Conservation (phyloP, 53 echinoderm and acorn worm genomes). For the Arbacia lixula region DNA sequence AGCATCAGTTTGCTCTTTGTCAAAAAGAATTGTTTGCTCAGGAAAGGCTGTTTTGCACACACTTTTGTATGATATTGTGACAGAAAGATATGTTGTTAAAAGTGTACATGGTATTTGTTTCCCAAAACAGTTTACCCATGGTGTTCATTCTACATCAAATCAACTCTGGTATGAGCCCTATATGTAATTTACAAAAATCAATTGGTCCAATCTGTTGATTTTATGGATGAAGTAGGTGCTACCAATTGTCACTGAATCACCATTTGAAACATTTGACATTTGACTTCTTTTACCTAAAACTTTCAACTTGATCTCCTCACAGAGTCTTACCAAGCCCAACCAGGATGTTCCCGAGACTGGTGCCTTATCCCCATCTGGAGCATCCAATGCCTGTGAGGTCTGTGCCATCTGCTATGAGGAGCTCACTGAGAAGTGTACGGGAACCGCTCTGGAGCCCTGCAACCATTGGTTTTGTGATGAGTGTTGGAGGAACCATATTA, state of each 20-base stretch:
- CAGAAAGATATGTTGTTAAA: too few species aligned
- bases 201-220: too few species aligned
- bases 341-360: too few species aligned
- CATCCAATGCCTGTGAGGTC: slow-evolving; percentile 5
- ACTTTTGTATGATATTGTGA: not conserved
- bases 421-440: slow-evolving; percentile 12
- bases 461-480: slow-evolving; percentile 89
- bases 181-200: too few species aligned
- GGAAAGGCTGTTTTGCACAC: not conserved
- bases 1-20: not conserved
- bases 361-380: not conserved
- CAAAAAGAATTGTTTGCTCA: not conserved
- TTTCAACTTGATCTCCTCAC: not conserved
- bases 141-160: too few species aligned
- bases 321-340: not conserved
- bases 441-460: slow-evolving; percentile 70
- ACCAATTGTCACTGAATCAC: too few species aligned
- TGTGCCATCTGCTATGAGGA: slow-evolving; percentile 48
- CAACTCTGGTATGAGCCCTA: too few species aligned
- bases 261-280: too few species aligned
- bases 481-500: slow-evolving; percentile 85
- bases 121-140: too few species aligned
- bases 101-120: too few species aligned
- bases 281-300: too few species aligned
- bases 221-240: too few species aligned